These are phyloP conservation scores for Ischnura elegans DNA, from an alignment of 2,888 invertebrate genomes.

Conservation along the genomic window DNA sequence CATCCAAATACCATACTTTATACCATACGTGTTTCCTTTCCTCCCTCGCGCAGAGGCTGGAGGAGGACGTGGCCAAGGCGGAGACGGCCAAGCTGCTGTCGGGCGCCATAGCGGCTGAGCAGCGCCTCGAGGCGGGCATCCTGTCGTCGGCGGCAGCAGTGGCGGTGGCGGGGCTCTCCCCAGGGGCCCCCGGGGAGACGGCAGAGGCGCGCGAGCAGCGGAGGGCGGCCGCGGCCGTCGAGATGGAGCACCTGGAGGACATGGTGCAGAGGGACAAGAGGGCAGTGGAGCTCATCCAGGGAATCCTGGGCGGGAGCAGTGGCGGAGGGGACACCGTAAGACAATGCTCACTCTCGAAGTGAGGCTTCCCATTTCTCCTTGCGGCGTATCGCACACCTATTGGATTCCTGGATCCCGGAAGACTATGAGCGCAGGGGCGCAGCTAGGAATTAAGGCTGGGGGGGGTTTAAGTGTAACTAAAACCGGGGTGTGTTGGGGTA, in stretches of 20 bases:
- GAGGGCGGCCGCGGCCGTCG: background rate
- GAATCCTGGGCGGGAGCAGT: conserved; percentile 74
- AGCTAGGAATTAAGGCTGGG: too few species aligned
- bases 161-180: conserved; percentile 71
- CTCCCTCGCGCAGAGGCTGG: conserved; percentile 69
- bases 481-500: too few species aligned
- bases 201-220: conserved; percentile 19
- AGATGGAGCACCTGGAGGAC: conserved; percentile 70
- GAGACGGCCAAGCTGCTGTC: conserved; percentile 70
- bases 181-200: conserved; percentile 24
- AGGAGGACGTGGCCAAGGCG: conserved; percentile 71
- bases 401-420: too few species aligned
- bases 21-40: background rate
- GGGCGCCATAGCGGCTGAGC: conserved; percentile 71
- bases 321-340: conserved; percentile 69
- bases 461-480: too few species aligned
- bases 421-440: too few species aligned
- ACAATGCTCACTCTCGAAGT: background rate
- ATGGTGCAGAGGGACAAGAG: conserved; percentile 73
- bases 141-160: conserved; percentile 70
- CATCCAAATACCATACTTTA: too few species aligned
- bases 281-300: conserved; percentile 73
- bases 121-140: conserved; percentile 72
- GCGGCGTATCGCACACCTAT: too few species aligned
- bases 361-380: too few species aligned